phyloP scores from a whole-genome alignment of 2,888 invertebrate species.

The Galerucella nymphaeae region DNA sequence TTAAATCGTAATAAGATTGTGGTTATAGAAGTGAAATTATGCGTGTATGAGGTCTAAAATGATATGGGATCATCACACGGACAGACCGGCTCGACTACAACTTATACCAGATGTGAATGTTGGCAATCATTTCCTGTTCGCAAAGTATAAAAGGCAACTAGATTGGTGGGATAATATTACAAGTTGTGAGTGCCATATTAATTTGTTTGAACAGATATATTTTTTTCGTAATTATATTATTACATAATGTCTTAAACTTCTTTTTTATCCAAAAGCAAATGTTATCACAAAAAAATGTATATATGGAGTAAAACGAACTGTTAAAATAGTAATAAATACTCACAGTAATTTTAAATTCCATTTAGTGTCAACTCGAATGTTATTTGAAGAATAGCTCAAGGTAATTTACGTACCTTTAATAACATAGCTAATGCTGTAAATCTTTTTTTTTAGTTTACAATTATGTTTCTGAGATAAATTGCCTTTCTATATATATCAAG shows the following conservation, averaged over 20 bases:
- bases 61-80: constrained; percentile 3
- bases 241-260: no score
- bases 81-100: constrained; percentile 1
- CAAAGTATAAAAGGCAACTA: constrained; percentile 7
- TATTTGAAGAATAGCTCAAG: neutral
- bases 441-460: neutral
- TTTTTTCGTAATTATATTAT: neutral
- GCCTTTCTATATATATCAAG: neutral
- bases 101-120: constrained; percentile 12
- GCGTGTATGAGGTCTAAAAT: constrained; percentile 1
- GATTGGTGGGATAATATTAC: constrained; percentile 15
- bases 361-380: neutral
- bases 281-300: no score
- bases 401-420: constrained; percentile 2
- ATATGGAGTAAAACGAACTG: no score
- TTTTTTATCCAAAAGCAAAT: no score
- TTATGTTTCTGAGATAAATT: neutral
- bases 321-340: no score
- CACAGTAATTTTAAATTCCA: neutral
- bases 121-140: constrained; percentile 17
- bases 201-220: constrained; percentile 2
- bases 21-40: constrained; percentile 4
- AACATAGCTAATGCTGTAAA: constrained; percentile 2
- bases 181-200: neutral
- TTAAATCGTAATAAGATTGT: neutral